Evolutionary conservation across 2,888 invertebrate genomes (phyloP).

Genomic region (Standfussiana lucernea): DNA sequence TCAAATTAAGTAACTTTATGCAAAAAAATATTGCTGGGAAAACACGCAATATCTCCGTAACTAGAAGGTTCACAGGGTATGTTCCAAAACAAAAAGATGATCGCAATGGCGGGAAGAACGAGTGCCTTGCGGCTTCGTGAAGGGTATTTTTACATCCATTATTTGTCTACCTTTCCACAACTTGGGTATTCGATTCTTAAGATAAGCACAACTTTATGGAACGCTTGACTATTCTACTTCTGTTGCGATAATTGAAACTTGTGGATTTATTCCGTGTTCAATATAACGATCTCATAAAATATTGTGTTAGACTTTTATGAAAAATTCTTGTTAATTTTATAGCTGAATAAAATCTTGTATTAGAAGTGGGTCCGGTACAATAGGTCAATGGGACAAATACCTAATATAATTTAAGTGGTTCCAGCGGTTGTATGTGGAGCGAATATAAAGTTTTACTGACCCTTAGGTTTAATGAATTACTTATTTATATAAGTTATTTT

Average conservation of each 20-base stretch:
- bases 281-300: background rate
- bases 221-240: too few relatives aligned
- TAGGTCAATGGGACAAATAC: conserved; percentile 6
- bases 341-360: conserved; percentile 14
- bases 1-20: too few relatives aligned
- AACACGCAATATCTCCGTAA: too few relatives aligned
- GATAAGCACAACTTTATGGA: background rate
- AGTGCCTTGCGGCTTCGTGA: too few relatives aligned
- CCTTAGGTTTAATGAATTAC: background rate
- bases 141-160: too few relatives aligned
- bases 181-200: background rate
- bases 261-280: background rate
- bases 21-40: too few relatives aligned
- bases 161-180: background rate
- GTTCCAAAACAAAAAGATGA: too few relatives aligned
- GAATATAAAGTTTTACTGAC: conserved; percentile 5
- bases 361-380: background rate
- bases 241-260: background rate
- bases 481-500: background rate
- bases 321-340: conserved; percentile 6
- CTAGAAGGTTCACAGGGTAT: too few relatives aligned
- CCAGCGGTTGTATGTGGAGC: background rate
- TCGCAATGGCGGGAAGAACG: too few relatives aligned
- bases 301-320: background rate
- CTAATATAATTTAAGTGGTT: background rate